Evolutionary conservation across 2,888 invertebrate species (phyloP), one percentile per base, ranked within the genome.

Genomic region (Hydriomena furcata): DNA sequence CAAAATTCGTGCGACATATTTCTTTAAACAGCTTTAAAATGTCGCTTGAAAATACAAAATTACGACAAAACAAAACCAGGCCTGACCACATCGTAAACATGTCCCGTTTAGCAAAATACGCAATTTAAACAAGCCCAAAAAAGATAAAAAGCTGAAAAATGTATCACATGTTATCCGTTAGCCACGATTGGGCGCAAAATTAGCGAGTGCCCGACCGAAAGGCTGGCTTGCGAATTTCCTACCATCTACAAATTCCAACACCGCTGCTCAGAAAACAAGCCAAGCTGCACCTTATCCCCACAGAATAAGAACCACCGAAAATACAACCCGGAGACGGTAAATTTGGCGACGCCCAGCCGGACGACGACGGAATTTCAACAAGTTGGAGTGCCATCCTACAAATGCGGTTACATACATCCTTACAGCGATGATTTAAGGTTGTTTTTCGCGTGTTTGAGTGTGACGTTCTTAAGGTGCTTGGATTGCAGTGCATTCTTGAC

Each of bases 341-440:
- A 77, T 80, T 76, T 82, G 82, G 76, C 75, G 74, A 71, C 65
- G 75, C 74, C 71, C 70, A 72, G 75, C 71, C 78, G 82, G 70
- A 86, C 85, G 84, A 69, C 78, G 79, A 69, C 79, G 84, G 88
- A 89, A 89, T 89, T 88, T 86, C 88, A 89, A 88, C 88, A 88
- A 89, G 88, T 86, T 82, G 79, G 82, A 74, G 75, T 71, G 71
- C 75, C 66, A 77, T 76, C 57, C 72, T 71, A 68, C 73, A 70
- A 66, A 62, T 66, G 71, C 63, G 66, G 57, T 66, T 55, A 62
- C 52, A 48, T 59, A 42, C 48, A 50, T 52, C 63, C 69, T 73
- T 84, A 73, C 71, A 54, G 6, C 55, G 21, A 8, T 13, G 35
- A 7, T 31, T 55, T 78, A 86, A 72, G 73, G 84, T 76, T 59